phyloP scores from a whole-genome alignment of 2,797 vertebrate species.

The Amblyopsis hoosieri region DNA sequence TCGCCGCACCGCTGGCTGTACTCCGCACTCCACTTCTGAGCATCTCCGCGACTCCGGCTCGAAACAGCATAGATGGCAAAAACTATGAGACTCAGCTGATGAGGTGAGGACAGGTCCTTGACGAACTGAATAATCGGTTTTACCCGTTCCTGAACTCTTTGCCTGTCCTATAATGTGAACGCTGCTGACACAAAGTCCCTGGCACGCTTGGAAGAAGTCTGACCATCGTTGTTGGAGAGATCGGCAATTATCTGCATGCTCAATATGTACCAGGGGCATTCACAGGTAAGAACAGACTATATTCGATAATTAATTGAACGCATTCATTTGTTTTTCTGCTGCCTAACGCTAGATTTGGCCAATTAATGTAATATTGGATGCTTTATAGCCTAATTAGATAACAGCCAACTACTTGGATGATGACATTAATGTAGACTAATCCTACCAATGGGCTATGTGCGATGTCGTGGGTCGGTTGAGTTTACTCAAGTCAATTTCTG shows the following conservation, averaged over 20 bases:
- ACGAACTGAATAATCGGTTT: constrained; percentile 17
- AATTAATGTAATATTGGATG: no score
- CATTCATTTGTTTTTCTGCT: no score
- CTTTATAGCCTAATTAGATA: no score
- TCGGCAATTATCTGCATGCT: constrained; percentile 64
- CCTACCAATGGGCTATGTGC: no score
- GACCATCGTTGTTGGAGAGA: constrained; percentile 60
- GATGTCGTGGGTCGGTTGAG: no score
- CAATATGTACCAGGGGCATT: constrained; percentile 88
- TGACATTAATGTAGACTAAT: no score
- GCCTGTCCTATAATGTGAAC: constrained; percentile 31
- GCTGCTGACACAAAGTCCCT: constrained; percentile 36
- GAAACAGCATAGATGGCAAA: constrained; percentile 39
- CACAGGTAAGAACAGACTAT: constrained; percentile 75
- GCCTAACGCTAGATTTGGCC: no score
- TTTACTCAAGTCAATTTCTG: no score
- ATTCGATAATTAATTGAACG: neutral
- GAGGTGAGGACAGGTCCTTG: constrained; percentile 68
- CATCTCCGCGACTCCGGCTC: constrained; percentile 20
- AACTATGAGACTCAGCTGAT: constrained; percentile 68
- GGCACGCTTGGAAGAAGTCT: constrained; percentile 62
- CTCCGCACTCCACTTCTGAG: constrained; percentile 2
- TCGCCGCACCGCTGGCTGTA: neutral
- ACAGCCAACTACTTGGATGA: no score
- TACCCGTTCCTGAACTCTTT: constrained; percentile 37